Percentiles rank a stretch among this genome's conserved stretches.
Conservation (phyloP, 2,797 vertebrate species). For the Lutjanus argentimaculatus region DNA sequence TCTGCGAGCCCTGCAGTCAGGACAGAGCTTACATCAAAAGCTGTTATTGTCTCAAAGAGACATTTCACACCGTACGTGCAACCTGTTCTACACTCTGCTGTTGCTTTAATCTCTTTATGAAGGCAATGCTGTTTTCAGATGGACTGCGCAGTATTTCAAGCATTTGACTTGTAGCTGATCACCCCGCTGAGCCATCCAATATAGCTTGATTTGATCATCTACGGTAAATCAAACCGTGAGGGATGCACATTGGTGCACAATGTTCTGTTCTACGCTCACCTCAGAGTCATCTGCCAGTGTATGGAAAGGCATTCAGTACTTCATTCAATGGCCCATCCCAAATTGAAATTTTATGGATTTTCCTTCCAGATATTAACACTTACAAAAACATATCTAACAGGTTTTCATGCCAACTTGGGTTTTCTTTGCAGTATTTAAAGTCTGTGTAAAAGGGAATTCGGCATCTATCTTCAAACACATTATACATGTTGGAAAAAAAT, state of each 20-base stretch:
- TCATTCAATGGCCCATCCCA: not conserved
- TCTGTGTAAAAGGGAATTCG: too few relatives aligned
- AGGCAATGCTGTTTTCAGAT: not conserved
- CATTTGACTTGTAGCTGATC: constrained; percentile 3
- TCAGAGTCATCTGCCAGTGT: not conserved
- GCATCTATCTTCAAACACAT: too few relatives aligned
- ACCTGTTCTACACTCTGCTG: constrained; percentile 4
- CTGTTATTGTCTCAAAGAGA: constrained; percentile 39
- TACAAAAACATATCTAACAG: not conserved
- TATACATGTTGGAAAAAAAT: too few relatives aligned
- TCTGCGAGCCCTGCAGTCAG: constrained; percentile 38
- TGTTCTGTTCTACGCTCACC: not conserved
- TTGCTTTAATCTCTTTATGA: constrained; percentile 8
- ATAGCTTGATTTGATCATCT: constrained; percentile 20
- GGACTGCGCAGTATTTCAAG: not conserved
- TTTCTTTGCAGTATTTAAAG: not conserved
- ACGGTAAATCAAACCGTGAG: not conserved
- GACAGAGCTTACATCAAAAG: constrained; percentile 37
- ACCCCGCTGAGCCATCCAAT: not conserved
- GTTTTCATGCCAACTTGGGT: not conserved
- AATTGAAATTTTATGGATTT: constrained; percentile 7
- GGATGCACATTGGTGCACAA: not conserved
- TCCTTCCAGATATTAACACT: constrained; percentile 11
- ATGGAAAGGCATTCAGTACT: not conserved
- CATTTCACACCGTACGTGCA: constrained; percentile 10